Conservation (phyloP, 2,888 invertebrate genomes). For the Antitype chi region DNA sequence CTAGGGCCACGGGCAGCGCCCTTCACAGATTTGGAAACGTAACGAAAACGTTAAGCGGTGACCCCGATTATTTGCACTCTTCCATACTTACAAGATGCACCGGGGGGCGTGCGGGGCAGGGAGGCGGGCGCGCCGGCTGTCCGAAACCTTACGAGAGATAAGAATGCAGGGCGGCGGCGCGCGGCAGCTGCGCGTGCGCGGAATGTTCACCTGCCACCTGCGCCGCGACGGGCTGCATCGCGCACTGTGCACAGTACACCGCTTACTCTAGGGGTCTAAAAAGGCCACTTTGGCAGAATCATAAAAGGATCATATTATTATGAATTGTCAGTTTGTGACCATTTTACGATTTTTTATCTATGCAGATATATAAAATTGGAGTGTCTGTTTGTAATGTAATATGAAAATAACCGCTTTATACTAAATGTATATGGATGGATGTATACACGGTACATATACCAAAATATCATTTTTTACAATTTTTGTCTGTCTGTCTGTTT, state of each 20-base stretch:
- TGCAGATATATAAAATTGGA: no score
- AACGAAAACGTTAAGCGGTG: constrained; percentile 9
- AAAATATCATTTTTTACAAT: no score
- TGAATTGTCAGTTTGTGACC: no score
- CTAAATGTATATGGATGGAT: no score
- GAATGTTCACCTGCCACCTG: constrained; percentile 71
- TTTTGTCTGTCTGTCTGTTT: no score
- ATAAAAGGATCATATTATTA: no score
- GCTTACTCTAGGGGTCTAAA: no score
- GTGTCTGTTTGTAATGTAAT: no score
- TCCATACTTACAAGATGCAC: neutral
- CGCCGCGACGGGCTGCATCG: neutral
- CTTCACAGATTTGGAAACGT: constrained; percentile 1
- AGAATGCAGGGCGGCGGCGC: constrained; percentile 62
- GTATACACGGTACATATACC: no score
- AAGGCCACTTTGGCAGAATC: no score
- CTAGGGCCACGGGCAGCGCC: neutral
- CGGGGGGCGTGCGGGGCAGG: neutral
- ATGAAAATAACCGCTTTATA: no score
- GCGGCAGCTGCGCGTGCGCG: constrained; percentile 72
- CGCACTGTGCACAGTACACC: neutral
- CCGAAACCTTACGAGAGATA: constrained; percentile 64
- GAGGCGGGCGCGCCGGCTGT: constrained; percentile 1
- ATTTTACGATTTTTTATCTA: no score
- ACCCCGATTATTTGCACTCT: constrained; percentile 10